Percentiles rank a stretch among this genome's conserved stretches.
phyloP scores from a whole-genome alignment of 2,797 vertebrate species.

The Hapalemur alaotrensis region DNA sequence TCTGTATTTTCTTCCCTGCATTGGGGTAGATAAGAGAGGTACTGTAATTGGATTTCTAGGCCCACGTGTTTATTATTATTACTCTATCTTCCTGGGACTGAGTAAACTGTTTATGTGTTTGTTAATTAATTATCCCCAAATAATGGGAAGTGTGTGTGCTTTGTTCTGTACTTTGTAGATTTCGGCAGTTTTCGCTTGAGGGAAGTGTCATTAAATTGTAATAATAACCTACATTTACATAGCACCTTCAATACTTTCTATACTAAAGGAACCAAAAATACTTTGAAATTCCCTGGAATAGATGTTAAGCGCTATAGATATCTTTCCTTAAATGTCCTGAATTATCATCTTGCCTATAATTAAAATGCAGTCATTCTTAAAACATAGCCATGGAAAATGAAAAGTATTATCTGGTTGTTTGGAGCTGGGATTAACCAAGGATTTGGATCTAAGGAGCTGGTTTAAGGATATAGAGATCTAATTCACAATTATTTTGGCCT shows the following conservation, averaged over 20 bases:
- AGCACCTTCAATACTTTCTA: slow-evolving; percentile 53
- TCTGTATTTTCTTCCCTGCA: not conserved
- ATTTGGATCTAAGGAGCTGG: not conserved
- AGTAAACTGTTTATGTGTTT: slow-evolving; percentile 61
- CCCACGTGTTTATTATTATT: slow-evolving; percentile 37
- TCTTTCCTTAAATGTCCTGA: slow-evolving; percentile 63
- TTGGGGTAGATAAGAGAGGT: not conserved
- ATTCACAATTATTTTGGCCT: not conserved
- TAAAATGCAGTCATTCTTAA: slow-evolving; percentile 62
- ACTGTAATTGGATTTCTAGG: not conserved
- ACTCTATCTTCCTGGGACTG: slow-evolving; percentile 10
- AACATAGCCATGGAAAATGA: slow-evolving; percentile 45
- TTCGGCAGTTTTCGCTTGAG: slow-evolving; percentile 62
- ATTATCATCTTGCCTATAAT: slow-evolving; percentile 47
- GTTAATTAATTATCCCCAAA: slow-evolving; percentile 52
- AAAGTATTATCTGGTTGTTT: slow-evolving; percentile 32
- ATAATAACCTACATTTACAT: slow-evolving; percentile 60
- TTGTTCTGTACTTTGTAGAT: slow-evolving; percentile 43
- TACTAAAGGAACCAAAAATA: slow-evolving; percentile 50
- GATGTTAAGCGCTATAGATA: slow-evolving; percentile 53
- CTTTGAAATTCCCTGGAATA: slow-evolving; percentile 61
- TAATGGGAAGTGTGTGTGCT: slow-evolving; percentile 22
- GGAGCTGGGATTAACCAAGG: slow-evolving; percentile 1
- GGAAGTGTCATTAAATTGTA: slow-evolving; percentile 54
- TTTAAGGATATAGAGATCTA: not conserved